Percentiles rank a stretch among this genome's conserved stretches.
These are phyloP conservation scores for Steinernema khuongi DNA, from an alignment of 1,140 invertebrate species.

Conservation along the genomic window DNA sequence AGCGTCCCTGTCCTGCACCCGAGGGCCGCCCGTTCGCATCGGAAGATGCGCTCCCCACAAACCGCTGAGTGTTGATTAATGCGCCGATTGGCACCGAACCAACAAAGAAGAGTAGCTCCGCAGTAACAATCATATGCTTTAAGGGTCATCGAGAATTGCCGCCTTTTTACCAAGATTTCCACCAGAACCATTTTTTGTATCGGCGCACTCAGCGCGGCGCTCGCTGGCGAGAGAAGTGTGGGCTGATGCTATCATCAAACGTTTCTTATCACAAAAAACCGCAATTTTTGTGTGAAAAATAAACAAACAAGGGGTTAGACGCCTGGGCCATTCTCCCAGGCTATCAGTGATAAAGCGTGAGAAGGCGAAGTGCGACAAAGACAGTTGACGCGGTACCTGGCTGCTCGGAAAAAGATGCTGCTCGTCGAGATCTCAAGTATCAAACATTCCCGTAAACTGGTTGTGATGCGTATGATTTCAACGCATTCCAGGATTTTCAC, in stretches of 20 bases:
- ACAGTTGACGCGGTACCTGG: no score
- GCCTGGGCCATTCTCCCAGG: no score
- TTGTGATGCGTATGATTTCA: not conserved
- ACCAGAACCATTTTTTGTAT: no score
- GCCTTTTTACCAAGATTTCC: no score
- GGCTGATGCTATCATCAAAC: no score
- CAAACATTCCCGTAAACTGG: constrained; percentile 9
- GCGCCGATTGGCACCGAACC: not conserved
- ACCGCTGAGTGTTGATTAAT: not conserved
- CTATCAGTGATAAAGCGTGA: no score
- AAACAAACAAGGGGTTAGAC: no score
- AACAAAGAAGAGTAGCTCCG: not conserved
- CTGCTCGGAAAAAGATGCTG: not conserved
- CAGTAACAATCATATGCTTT: constrained; percentile 10
- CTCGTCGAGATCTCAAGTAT: constrained; percentile 11
- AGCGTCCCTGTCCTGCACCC: not conserved
- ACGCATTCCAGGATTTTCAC: not conserved
- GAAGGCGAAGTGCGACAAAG: no score
- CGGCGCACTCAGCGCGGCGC: no score
- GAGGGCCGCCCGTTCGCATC: not conserved
- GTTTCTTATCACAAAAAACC: no score
- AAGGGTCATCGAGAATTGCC: not conserved
- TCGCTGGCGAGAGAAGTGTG: no score
- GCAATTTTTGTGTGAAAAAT: no score
- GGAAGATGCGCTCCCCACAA: not conserved